Conservation (phyloP, 2,888 invertebrate species). For the Trachelus tabidus region DNA sequence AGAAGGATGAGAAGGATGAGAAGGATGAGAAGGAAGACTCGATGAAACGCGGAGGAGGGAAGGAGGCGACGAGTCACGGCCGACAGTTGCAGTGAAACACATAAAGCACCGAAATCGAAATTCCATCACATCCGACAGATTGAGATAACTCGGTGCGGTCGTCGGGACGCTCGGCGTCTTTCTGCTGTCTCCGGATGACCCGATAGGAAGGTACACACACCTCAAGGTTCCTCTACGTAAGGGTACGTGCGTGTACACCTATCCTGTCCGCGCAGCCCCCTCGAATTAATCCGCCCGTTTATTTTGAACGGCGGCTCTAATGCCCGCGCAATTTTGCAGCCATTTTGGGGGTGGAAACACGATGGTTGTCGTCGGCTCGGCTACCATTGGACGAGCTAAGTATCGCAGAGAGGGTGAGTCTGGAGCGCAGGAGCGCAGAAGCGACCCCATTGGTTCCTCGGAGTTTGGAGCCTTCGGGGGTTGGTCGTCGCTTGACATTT, state of each 20-base stretch:
- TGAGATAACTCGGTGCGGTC: slow-evolving; percentile 38
- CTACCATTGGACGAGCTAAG: slow-evolving; percentile 43
- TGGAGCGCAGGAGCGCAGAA: slow-evolving; percentile 21
- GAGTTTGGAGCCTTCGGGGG: slow-evolving; percentile 33
- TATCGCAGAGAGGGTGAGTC: slow-evolving; percentile 29
- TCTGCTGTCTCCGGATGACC: slow-evolving; percentile 39
- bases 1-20: too few relatives aligned
- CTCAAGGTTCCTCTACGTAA: neutral
- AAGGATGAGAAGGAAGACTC: too few relatives aligned
- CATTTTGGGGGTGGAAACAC: slow-evolving; percentile 64
- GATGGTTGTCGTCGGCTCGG: slow-evolving; percentile 31
- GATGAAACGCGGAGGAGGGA: too few relatives aligned
- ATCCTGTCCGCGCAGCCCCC: slow-evolving; percentile 37
- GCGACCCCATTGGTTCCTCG: slow-evolving; percentile 36
- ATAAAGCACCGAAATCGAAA: neutral
- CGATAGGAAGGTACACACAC: slow-evolving; percentile 22
- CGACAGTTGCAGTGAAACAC: neutral
- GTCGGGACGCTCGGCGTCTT: slow-evolving; percentile 43
- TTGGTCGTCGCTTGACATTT: slow-evolving; percentile 25
- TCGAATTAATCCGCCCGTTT: slow-evolving; percentile 64
- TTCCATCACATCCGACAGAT: neutral
- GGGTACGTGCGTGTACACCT: neutral
- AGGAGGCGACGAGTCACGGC: neutral
- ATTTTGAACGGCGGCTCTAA: slow-evolving; percentile 60
- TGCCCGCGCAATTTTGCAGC: slow-evolving; percentile 62